Percentiles rank a stretch among this genome's conserved stretches.
phyloP scores from a whole-genome alignment of 2,113 vertebrate genomes.

The Nymphicus hollandicus region DNA sequence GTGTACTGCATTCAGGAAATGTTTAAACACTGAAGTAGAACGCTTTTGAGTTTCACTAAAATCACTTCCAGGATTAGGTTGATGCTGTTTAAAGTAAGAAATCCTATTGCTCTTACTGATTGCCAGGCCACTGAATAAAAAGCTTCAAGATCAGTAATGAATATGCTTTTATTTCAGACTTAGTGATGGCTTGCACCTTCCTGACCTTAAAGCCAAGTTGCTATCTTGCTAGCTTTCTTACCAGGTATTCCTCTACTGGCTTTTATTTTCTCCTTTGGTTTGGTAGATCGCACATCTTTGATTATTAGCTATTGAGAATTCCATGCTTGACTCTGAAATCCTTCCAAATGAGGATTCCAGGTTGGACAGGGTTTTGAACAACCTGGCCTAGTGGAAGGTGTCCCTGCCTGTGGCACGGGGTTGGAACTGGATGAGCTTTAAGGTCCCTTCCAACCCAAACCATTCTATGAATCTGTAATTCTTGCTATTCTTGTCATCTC shows the following conservation, averaged over 20 bases:
- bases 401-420: not conserved
- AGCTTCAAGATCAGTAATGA: not conserved
- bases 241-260: not conserved
- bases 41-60: not conserved
- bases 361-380: not conserved
- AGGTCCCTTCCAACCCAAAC: not conserved
- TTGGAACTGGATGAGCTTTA: not conserved
- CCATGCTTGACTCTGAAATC: not conserved
- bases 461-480: not conserved
- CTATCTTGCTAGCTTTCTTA: not conserved
- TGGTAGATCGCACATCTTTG: not conserved
- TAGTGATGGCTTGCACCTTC: not conserved
- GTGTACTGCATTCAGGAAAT: not conserved
- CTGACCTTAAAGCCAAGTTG: not conserved
- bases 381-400: not conserved
- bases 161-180: not conserved
- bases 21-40: not conserved
- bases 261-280: not conserved
- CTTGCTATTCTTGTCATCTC: not conserved
- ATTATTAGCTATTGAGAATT: not conserved
- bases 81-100: not conserved
- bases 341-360: not conserved
- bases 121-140: not conserved
- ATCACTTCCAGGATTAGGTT: not conserved
- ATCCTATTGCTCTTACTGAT: not conserved